Evolutionary conservation across 2,888 invertebrate genomes (phyloP), one percentile per base, ranked within the genome.

Genomic region (Chalcis sispes): DNA sequence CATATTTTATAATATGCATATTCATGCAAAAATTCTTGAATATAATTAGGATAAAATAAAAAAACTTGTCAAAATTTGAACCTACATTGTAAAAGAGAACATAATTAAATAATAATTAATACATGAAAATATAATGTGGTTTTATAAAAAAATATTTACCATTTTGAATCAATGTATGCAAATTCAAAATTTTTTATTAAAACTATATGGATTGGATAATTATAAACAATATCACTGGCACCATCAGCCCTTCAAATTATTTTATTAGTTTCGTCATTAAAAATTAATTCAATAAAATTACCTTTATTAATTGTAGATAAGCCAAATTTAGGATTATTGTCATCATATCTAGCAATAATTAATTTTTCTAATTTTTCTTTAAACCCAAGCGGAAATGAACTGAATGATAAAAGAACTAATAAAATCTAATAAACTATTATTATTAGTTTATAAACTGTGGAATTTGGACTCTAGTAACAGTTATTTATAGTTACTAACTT

Each of bases 21-120:
- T 50, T 88, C 88, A 78, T 88, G 88, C 0, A 85, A 82, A 75
- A 83, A 87, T 81, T 88, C 87, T 79, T 85, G 81, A 65, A 87
- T 79, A 75, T 86, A 86, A 73, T 83, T 87, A 4, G 88, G 87
- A 72, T 86, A 88, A 72, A 87, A 85, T 15, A 88, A 46, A 66
- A 88, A 79, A 62, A 86, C 76, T 79, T 88, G 87, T 72, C 87
- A 79, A 40, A 84, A 80, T 54, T 62, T 29, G 73, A 72, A 52
- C 29, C 25, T 46, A 42, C 25, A 42, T 62, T 61, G 25, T 25
- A n/a, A 25, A 72, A 40, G 59, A 36, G 25, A 15, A 52, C 40
- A 29, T 15, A 29, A 46, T 27, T 58, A 46, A 52, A 18, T 46
- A 15, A 69, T 27, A 66, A 72, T 66, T 69, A 52, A 29, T 5